A percentile compares a stretch with the other conserved stretches of the same genome.
Evolutionary conservation across 2,113 vertebrate species (phyloP).

Genomic region (Polypterus senegalus): DNA sequence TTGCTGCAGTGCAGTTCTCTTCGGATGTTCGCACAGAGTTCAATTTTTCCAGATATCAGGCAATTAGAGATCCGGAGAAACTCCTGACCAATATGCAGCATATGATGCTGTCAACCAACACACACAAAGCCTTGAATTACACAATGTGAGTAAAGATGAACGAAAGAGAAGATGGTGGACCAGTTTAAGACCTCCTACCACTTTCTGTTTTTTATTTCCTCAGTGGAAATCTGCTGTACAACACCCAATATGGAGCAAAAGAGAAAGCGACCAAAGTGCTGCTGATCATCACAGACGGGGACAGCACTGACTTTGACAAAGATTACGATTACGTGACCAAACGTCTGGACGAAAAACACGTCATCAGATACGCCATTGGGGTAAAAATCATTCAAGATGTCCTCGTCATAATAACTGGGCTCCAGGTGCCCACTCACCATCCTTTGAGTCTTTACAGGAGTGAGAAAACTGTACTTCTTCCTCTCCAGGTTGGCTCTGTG

Average conservation of each 20-base stretch:
- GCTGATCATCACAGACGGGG: conserved; percentile 63
- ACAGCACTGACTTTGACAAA: conserved; percentile 12
- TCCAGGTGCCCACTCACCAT: too few species aligned
- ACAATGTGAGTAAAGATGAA: conserved; percentile 43
- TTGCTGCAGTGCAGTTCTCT: conserved; percentile 67
- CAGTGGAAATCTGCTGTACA: conserved; percentile 27
- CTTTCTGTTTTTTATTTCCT: too few species aligned
- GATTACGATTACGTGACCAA: accelerated
- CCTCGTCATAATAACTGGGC: too few species aligned
- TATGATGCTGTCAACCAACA: too few species aligned
- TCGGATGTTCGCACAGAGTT: conserved; percentile 17
- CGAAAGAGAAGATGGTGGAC: too few species aligned
- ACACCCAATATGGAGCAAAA: conserved; percentile 29
- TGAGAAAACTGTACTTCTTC: not conserved
- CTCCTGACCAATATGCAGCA: conserved; percentile 25
- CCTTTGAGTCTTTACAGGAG: too few species aligned
- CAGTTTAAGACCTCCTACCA: too few species aligned
- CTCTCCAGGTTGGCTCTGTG: conserved; percentile 28
- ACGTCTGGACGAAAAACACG: conserved; percentile 12
- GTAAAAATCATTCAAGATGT: conserved; percentile 25
- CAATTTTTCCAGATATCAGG: conserved; percentile 43
- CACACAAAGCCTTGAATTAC: conserved; percentile 43
- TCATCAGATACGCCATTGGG: conserved; percentile 47
- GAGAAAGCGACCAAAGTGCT: conserved; percentile 49
- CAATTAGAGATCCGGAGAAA: conserved; percentile 7